phyloP scores from a whole-genome alignment of 2,888 invertebrate species.

The Drosophila parthenogenetica region DNA sequence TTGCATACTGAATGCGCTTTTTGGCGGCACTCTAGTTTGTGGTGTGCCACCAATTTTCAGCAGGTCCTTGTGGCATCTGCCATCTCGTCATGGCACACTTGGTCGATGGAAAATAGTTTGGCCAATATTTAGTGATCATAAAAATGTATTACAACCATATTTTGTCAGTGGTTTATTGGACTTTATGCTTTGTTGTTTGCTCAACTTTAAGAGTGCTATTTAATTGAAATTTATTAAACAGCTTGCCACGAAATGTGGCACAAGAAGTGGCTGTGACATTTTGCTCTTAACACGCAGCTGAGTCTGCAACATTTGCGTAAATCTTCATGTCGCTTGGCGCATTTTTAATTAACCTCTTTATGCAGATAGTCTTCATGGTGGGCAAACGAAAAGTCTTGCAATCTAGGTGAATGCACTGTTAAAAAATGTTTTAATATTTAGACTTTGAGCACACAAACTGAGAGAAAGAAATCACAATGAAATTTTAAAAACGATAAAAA shows the following conservation, averaged over 20 bases:
- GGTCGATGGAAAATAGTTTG: conserved; percentile 31
- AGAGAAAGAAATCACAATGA: too few species aligned
- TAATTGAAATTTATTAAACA: conserved; percentile 22
- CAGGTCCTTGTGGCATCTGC: background rate
- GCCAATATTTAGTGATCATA: conserved; percentile 38
- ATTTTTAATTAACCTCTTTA: conserved; percentile 61
- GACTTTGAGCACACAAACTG: too few species aligned
- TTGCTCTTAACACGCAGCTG: conserved; percentile 17
- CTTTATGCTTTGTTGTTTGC: conserved; percentile 4
- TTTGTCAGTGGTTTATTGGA: conserved; percentile 14
- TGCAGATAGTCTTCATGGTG: conserved; percentile 9
- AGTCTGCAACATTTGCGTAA: conserved; percentile 49
- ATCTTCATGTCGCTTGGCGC: conserved; percentile 46
- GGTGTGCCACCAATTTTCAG: background rate
- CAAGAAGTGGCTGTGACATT: background rate
- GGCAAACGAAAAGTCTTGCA: conserved; percentile 8
- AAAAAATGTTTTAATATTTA: too few species aligned
- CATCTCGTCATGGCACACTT: conserved; percentile 1
- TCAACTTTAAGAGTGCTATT: conserved; percentile 43
- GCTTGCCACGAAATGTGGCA: background rate
- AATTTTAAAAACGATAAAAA: too few species aligned
- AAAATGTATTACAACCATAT: conserved; percentile 33
- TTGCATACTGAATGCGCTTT: conserved; percentile 64
- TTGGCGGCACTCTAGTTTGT: conserved; percentile 27
- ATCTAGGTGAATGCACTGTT: background rate